Conservation (phyloP, 92 coral and sea anemone species). For the Epizoanthus rinbou region DNA sequence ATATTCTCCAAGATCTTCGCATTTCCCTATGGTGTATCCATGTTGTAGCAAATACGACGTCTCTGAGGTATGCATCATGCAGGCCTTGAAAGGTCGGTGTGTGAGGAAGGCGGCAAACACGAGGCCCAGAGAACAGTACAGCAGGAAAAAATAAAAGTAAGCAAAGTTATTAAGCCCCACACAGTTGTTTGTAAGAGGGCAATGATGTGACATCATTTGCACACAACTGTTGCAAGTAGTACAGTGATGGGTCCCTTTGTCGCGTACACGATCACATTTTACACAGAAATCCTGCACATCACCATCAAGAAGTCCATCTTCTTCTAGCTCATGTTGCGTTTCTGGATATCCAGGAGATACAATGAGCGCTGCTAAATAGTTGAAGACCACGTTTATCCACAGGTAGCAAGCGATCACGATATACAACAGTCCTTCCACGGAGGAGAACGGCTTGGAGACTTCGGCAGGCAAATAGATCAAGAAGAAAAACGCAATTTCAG, state of each 20-base stretch:
- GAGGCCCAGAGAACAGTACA: constrained; percentile 83
- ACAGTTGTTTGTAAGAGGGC: constrained; percentile 98
- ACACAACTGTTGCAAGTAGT: constrained; percentile 87
- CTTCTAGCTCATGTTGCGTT: constrained; percentile 80
- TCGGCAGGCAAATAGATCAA: constrained; percentile 85
- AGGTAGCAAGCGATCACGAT: constrained; percentile 78
- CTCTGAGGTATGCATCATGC: constrained; percentile 63
- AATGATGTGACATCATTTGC: constrained; percentile 96
- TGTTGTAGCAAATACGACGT: constrained; percentile 23
- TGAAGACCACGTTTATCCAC: constrained; percentile 93
- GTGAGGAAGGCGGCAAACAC: constrained; percentile 76
- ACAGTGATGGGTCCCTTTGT: constrained; percentile 93
- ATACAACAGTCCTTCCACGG: constrained; percentile 73
- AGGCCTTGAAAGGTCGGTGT: constrained; percentile 75
- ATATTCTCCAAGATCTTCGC: constrained; percentile 89
- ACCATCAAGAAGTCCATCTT: constrained; percentile 59
- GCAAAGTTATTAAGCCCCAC: constrained; percentile 90
- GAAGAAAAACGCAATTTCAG: constrained; percentile 91
- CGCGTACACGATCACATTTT: constrained; percentile 84
- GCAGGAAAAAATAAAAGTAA: constrained; percentile 77
- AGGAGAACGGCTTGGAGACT: constrained; percentile 72
- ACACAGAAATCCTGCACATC: constrained; percentile 68
- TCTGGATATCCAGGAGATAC: constrained; percentile 90
- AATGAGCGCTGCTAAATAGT: constrained; percentile 92
- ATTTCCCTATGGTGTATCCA: constrained; percentile 56